Base-by-base conservation (phyloP, 1,140 invertebrate genomes). In the Ditylenchus dipsaci region DNA sequence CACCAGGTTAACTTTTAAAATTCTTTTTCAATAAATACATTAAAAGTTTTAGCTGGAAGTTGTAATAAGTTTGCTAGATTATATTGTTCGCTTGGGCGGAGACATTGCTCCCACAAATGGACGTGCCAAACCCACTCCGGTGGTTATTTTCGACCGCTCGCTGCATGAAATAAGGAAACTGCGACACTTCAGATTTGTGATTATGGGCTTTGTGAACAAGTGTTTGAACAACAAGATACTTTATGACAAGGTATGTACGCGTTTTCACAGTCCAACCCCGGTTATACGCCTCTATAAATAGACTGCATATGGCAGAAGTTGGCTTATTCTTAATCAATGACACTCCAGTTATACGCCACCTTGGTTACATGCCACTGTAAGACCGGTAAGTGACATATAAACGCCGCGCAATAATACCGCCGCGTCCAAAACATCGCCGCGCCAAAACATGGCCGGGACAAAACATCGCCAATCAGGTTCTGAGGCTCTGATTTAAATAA, bases 121-220 rank as follows among this genome's bases (percentile, higher is more conserved):
- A 29, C 23, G 63, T 29, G 33, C 11, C n/a, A 7, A 42, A 23
- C 43, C n/a, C 27, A 29, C 19, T 30, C 21, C 23, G 5, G 26
- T 42, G 26, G 61, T 30, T 13, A 63, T 73, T 19, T 74, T 73
- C 26, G 71, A 73, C 30, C 30, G 71, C 23, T 29, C 27, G 1
- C 13, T 23, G 15, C 71, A 42, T 1, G 43, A 71, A 26, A n/a
- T 63, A 29, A 59, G 26, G 21, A 66, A 65, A n/a, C 45, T 73
- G 30, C 43, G 64, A 7, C 72, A 73, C 33, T 73, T 47, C 38
- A 60, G 71, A 13, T 73, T 66, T 58, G 53, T 73, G 9, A 65
- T 73, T 23, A 17, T 73, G 53, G 71, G 71, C 21, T 73, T 75
- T 49, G 71, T 73, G 19, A 23, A 33, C 19, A 74, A 73, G 43